Percentiles rank a stretch among this genome's conserved stretches.
phyloP scores from a whole-genome alignment of 2,888 invertebrate species.

The Melanostoma scalare region DNA sequence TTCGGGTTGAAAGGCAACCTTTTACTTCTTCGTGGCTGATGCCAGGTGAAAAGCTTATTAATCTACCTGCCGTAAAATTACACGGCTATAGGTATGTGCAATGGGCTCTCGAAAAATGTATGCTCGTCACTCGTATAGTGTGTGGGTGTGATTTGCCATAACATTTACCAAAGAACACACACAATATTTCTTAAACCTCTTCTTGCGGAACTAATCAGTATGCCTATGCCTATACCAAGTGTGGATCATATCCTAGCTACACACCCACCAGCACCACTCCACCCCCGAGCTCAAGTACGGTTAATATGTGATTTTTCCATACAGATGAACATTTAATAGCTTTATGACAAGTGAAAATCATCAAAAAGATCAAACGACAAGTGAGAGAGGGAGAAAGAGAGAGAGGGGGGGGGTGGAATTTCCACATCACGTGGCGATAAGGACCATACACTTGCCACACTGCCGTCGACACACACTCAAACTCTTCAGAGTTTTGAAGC shows the following conservation, averaged over 20 bases:
- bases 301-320: slow-evolving; percentile 72
- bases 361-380: slow-evolving; percentile 71
- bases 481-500: slow-evolving; percentile 12
- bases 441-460: slow-evolving; percentile 49
- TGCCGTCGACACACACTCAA: slow-evolving; percentile 12
- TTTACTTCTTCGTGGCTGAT: slow-evolving; percentile 41
- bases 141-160: slow-evolving; percentile 58
- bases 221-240: slow-evolving; percentile 36
- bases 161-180: slow-evolving; percentile 64
- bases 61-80: slow-evolving; percentile 64
- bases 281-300: slow-evolving; percentile 35
- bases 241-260: slow-evolving; percentile 19
- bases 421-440: slow-evolving; percentile 71
- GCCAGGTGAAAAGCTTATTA: slow-evolving; percentile 67
- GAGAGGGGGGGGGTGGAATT: slow-evolving; percentile 13
- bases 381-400: slow-evolving; percentile 25
- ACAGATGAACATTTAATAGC: slow-evolving; percentile 72
- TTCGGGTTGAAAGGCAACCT: slow-evolving; percentile 45
- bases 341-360: slow-evolving; percentile 73
- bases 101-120: slow-evolving; percentile 62
- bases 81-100: slow-evolving; percentile 40
- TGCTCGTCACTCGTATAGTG: neutral
- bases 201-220: slow-evolving; percentile 72
- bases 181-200: slow-evolving; percentile 60
- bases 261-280: slow-evolving; percentile 20